Conservation (phyloP, 2,113 vertebrate species). For the Rattus norvegicus region DNA sequence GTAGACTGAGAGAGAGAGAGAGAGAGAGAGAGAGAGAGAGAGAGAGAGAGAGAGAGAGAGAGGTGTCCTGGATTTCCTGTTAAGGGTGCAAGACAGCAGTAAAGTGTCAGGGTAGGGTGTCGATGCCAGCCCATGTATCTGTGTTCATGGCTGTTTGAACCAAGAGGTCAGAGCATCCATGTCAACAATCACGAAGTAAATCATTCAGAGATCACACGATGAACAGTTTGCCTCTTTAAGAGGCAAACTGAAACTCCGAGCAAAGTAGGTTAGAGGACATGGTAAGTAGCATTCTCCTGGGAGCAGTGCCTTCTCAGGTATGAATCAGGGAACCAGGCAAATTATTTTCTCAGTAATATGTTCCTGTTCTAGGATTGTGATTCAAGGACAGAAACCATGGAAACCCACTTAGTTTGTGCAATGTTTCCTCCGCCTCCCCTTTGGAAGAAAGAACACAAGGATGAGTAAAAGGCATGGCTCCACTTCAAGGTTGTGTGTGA, state of each 20-base stretch:
- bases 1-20: neutral
- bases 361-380: conserved; percentile 43
- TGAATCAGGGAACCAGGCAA: conserved; percentile 49
- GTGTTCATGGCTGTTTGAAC: neutral
- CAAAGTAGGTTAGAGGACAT: conserved; percentile 41
- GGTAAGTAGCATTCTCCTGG: conserved; percentile 20
- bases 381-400: conserved; percentile 60
- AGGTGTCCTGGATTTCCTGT: neutral
- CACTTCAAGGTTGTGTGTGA: conserved; percentile 54
- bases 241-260: conserved; percentile 3
- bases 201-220: neutral
- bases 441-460: conserved; percentile 37
- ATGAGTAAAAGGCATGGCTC: conserved; percentile 32
- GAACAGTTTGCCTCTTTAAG: neutral
- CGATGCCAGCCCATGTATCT: neutral
- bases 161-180: neutral
- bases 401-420: conserved; percentile 67
- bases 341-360: conserved; percentile 26
- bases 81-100: neutral
- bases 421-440: neutral
- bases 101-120: neutral
- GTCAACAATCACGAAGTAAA: neutral
- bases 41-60: too few species aligned
- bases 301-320: conserved; percentile 11
- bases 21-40: too few species aligned